Evolutionary conservation across 2,113 vertebrate species (phyloP).

Genomic region (Chrysemys picta): DNA sequence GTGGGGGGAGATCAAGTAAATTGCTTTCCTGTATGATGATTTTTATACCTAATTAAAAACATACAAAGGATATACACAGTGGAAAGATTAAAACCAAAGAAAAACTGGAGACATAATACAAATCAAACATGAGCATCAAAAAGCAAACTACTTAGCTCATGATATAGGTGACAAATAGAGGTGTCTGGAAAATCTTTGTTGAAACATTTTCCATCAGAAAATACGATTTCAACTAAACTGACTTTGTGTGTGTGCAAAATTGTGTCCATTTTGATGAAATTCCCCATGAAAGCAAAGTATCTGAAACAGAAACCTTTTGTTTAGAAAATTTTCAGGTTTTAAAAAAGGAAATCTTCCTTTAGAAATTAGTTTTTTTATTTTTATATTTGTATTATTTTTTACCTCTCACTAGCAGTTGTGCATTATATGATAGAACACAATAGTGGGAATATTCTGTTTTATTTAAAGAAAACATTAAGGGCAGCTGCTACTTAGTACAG

Average conservation of each 20-base stretch:
- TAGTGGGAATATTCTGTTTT: neutral
- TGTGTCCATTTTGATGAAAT: neutral
- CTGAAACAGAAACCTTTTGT: neutral
- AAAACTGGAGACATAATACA: neutral
- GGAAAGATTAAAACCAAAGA: neutral
- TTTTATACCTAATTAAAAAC: neutral
- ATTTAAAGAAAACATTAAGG: neutral
- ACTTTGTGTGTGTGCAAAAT: neutral
- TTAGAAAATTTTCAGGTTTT: neutral
- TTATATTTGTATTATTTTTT: neutral
- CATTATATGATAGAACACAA: neutral
- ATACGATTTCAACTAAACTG: neutral
- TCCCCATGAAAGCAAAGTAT: neutral
- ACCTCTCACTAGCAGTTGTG: neutral
- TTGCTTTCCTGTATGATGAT: neutral
- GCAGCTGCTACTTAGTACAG: neutral
- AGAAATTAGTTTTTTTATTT: neutral
- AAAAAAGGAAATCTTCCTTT: neutral
- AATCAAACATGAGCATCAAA: neutral
- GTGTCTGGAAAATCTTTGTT: neutral
- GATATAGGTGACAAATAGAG: neutral
- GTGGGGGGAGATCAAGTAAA: rapidly evolving
- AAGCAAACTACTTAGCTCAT: neutral
- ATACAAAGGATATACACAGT: neutral
- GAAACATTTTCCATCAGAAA: neutral